Evolutionary conservation across 1,140 invertebrate species (phyloP).

Genomic region (Zaprionus ornatus): DNA sequence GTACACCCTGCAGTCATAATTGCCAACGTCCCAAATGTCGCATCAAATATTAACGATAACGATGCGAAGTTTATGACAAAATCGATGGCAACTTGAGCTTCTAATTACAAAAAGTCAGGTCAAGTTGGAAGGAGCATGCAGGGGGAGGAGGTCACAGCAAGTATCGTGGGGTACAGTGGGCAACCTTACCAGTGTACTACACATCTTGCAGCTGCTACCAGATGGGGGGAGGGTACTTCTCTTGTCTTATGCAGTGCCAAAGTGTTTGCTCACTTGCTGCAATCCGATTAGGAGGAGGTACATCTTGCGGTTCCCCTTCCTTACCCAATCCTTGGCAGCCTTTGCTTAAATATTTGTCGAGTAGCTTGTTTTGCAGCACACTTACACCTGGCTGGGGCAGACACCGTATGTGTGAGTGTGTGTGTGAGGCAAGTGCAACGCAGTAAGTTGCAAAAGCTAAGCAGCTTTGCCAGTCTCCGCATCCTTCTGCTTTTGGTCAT

Average conservation of each 20-base stretch:
- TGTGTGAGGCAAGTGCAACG: background rate
- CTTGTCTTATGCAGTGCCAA: background rate
- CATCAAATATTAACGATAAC: conserved; percentile 30
- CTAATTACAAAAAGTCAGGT: conserved; percentile 54
- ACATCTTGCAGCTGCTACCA: background rate
- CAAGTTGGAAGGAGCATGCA: conserved; percentile 1
- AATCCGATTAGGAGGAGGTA: background rate
- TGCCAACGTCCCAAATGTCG: conserved; percentile 9
- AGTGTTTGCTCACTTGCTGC: background rate
- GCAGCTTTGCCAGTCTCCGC: background rate
- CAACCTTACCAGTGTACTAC: no score
- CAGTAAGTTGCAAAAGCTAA: background rate
- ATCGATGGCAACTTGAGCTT: conserved; percentile 60
- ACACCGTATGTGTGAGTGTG: background rate
- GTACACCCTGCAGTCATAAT: conserved; percentile 13
- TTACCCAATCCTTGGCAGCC: conserved; percentile 10
- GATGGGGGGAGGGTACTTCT: background rate
- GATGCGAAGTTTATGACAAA: conserved; percentile 47
- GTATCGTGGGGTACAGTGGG: background rate
- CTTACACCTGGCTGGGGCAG: conserved; percentile 2
- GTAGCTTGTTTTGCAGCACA: conserved; percentile 65
- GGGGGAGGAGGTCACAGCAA: background rate
- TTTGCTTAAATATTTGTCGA: conserved; percentile 60
- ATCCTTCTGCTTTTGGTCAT: background rate
- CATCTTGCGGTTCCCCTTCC: background rate